A percentile compares a stretch with the other conserved stretches of the same genome.
These are phyloP conservation scores for Amorpha juglandis DNA, from an alignment of 2,888 invertebrate species.

Conservation along the genomic window DNA sequence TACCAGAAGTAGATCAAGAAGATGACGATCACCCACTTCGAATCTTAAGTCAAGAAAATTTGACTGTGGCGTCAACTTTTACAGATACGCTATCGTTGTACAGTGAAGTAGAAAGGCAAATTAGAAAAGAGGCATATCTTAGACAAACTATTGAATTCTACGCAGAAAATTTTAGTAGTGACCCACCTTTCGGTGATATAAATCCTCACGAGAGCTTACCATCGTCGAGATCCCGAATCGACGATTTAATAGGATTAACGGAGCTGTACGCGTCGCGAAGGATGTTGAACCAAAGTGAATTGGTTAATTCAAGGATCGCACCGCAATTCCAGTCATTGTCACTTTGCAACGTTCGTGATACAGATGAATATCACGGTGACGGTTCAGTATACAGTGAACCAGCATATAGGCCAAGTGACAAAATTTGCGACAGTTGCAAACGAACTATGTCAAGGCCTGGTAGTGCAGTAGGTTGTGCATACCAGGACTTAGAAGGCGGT, in stretches of 20 bases:
- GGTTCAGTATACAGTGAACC: conserved; percentile 95
- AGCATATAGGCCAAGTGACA: conserved; percentile 89
- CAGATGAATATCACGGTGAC: conserved; percentile 87
- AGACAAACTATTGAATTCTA: conserved; percentile 83
- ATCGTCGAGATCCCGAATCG: conserved; percentile 86
- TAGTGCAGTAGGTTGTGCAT: conserved; percentile 86
- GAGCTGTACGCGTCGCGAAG: conserved; percentile 92
- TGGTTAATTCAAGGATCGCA: conserved; percentile 81
- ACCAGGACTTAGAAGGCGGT: conserved; percentile 82
- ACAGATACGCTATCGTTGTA: conserved; percentile 89
- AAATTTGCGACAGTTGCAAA: conserved; percentile 90
- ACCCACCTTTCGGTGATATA: conserved; percentile 61
- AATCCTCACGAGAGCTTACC: conserved; percentile 80
- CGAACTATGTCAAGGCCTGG: conserved; percentile 88
- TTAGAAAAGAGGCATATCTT: conserved; percentile 85
- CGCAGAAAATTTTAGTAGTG: conserved; percentile 77
- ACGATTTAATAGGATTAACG: conserved; percentile 91
- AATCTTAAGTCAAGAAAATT: conserved; percentile 95
- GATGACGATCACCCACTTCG: conserved; percentile 93
- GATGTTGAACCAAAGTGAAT: conserved; percentile 87
- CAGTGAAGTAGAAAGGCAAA: conserved; percentile 87
- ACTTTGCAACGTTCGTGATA: conserved; percentile 88
- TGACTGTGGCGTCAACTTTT: conserved; percentile 95
- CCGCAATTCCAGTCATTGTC: conserved; percentile 89
- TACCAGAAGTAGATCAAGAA: conserved; percentile 89